Evolutionary conservation across 1,140 invertebrate species (phyloP), one percentile per base, ranked within the genome.

Genomic region (Drosophila orosa): DNA sequence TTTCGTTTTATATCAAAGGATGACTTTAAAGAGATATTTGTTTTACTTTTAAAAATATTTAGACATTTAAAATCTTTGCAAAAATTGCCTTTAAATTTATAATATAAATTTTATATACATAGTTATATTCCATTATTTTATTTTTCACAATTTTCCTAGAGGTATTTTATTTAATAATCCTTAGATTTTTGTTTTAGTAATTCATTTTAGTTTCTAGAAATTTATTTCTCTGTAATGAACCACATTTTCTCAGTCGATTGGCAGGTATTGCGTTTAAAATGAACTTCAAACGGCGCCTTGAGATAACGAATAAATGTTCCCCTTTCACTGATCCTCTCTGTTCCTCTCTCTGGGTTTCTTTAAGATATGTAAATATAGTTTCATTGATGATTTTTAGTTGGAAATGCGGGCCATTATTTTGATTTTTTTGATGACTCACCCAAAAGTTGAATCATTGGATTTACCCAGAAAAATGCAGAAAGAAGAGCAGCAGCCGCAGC

Each of bases 181-280:
- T 31, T 62, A 37, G 9, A 12, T 48, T 17, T 48, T 5, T 3
- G 1, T 0, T 50, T 12, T 10, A 22, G 13, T n/a, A 8, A 19
- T 9, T 0, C 5, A 24, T 5, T 35, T 19, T 9, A 15, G 3
- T 19, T 7, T 1, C 2, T 10, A 2, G 0, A 13, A 7, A 31
- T 62, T 17, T 0, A 24, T 63, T 45, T 56, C 33, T 47, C 13
- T 25, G 66, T 58, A 50, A 5, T n/a, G n/a, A 19, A 12, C 9
- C 39, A 56, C 59, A 72, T 77, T 74, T 69, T 86, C 68, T 72
- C 83, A 75, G 79, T 69, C 79, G 79, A 83, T 83, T 87, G 83
- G 62, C 83, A 87, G 83, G 83, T 86, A 86, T 87, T 86, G 83
- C 79, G 83, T 79, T 55, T 52, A 59, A 83, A 87, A 79, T 76